Evolutionary conservation across 2,888 invertebrate genomes (phyloP), one percentile per base, ranked within the genome.

Genomic region (Prionchulus punctatus): DNA sequence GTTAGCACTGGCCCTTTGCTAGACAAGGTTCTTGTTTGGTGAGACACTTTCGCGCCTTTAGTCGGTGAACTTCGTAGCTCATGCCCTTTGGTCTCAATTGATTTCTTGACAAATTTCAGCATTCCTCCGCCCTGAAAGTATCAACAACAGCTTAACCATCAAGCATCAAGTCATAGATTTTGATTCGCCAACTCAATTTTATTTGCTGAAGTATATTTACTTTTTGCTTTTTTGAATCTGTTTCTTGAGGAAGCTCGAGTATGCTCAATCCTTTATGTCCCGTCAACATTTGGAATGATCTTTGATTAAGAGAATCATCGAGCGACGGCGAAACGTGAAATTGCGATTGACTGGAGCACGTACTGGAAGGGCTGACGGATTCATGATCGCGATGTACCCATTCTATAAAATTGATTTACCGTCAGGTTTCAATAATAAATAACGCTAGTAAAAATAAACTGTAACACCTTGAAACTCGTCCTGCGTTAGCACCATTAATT

Each of bases 401-500:
- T 36, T 36, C 36, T 36, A 36, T 36, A 36, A 36, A 36, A 7
- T 18, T n/a, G n/a, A n/a, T n/a, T n/a, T n/a, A n/a, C n/a, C n/a
- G n/a, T n/a, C n/a, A n/a, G n/a, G n/a, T n/a, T n/a, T n/a, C n/a
- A n/a, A n/a, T n/a, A n/a, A n/a, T n/a, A n/a, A n/a, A n/a, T n/a
- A n/a, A n/a, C n/a, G n/a, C n/a, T n/a, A n/a, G n/a, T n/a, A n/a
- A n/a, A n/a, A n/a, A n/a, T n/a, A n/a, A n/a, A n/a, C n/a, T n/a
- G n/a, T n/a, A n/a, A n/a, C 21, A 58, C 54, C 43, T 58, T 58
- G 45, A 23, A 58, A 54, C 28, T 57, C 58, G 7, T 12, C 4
- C 21, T 51, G 51, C n/a, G 53, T 42, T 31, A 57, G 18, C 2
- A 57, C 55, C 3, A 55, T 26, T 7, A 57, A 49, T 28, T 30